Evolutionary conservation across 2,113 vertebrate species (phyloP).

Genomic region (Hiodon alosoides): DNA sequence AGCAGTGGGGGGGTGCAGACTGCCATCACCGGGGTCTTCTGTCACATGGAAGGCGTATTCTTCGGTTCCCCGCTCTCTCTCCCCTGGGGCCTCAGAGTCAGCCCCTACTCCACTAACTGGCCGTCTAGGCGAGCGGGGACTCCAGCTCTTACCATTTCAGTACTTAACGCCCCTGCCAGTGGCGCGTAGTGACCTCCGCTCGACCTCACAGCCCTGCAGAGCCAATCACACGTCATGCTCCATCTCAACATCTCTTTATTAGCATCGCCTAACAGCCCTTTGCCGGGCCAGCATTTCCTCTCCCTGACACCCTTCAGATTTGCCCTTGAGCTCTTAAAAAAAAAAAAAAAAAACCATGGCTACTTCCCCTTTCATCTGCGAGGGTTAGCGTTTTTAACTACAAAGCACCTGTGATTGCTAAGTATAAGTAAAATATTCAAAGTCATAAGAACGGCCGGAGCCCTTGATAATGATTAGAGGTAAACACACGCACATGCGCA

Average conservation of each 20-base stretch:
- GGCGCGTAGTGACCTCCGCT: conserved; percentile 29
- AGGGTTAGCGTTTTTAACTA: no score
- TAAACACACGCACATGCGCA: conserved; percentile 2
- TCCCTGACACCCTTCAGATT: neutral
- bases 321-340: neutral
- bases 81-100: neutral
- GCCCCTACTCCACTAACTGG: conserved; percentile 27
- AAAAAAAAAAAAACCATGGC: no score
- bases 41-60: neutral
- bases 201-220: conserved; percentile 23
- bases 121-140: conserved; percentile 52
- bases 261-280: neutral
- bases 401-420: neutral
- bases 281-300: neutral
- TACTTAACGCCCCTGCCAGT: conserved; percentile 45
- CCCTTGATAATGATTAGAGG: conserved; percentile 18
- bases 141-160: conserved; percentile 34
- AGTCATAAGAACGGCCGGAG: neutral
- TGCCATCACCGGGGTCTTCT: neutral
- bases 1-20: neutral
- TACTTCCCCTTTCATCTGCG: no score
- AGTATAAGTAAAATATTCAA: neutral
- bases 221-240: neutral
- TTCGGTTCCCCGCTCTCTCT: no score
- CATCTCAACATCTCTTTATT: neutral